Evolutionary conservation across 2,797 vertebrate genomes (phyloP).

Genomic region (Heteromormyrus szaboi): DNA sequence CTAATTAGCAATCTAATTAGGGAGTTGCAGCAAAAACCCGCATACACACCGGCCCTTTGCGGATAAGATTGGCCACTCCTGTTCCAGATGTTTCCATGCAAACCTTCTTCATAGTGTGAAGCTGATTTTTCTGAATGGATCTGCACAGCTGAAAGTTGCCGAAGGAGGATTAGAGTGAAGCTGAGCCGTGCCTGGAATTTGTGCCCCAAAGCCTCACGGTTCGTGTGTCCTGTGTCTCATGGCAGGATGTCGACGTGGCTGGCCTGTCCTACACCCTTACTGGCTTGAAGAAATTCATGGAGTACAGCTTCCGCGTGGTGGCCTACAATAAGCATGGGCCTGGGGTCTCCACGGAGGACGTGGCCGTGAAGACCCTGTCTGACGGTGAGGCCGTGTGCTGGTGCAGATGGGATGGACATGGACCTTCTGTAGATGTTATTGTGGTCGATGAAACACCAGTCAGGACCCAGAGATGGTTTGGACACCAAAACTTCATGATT

Average conservation of each 20-base stretch:
- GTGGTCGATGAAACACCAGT: neutral
- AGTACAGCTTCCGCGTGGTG: constrained; percentile 90
- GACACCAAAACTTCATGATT: neutral
- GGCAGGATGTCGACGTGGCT: constrained; percentile 79
- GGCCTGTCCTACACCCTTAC: constrained; percentile 71
- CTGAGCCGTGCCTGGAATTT: too few relatives aligned
- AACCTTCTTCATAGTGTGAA: neutral
- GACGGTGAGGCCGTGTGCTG: constrained; percentile 64
- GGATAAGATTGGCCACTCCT: too few relatives aligned
- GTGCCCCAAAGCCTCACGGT: neutral
- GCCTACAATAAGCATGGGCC: constrained; percentile 93
- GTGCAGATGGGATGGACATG: neutral
- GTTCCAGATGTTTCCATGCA: neutral
- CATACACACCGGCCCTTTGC: too few relatives aligned
- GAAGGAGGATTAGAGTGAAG: neutral
- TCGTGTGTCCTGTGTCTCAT: neutral
- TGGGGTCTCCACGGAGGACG: constrained; percentile 87
- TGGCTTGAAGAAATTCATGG: constrained; percentile 83
- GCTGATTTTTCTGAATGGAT: neutral
- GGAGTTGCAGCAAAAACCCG: too few relatives aligned
- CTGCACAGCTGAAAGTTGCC: neutral
- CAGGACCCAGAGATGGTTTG: neutral
- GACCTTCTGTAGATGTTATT: neutral
- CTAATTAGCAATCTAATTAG: too few relatives aligned
- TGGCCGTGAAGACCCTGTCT: constrained; percentile 74